Percentiles rank a stretch among this genome's conserved stretches.
These are phyloP conservation scores for Frankliniella intonsa DNA, from an alignment of 2,888 invertebrate species.

Conservation along the genomic window DNA sequence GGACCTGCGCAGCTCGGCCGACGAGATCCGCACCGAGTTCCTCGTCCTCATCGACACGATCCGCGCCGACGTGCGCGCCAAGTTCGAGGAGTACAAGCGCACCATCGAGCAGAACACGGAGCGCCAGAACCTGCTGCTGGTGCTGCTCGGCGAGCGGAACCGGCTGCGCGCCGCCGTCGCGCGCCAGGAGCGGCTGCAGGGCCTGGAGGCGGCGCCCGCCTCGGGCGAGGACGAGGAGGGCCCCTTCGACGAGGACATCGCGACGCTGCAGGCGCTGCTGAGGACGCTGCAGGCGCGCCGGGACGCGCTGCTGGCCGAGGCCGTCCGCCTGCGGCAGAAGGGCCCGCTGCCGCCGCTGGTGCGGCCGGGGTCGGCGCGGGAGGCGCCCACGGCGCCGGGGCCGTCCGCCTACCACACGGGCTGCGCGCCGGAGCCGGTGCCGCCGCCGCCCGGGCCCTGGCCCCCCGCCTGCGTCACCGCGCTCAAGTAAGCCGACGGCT, in stretches of 20 bases:
- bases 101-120: conserved; percentile 12
- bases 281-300: background rate
- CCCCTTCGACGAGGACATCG: background rate
- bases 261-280: background rate
- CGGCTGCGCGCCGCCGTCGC: background rate
- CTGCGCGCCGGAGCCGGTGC: background rate
- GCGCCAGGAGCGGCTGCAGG: background rate
- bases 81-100: conserved; percentile 11
- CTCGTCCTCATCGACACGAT: background rate
- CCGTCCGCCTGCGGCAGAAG: conserved; percentile 9
- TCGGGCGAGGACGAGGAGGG: background rate
- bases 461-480: background rate
- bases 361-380: background rate
- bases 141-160: conserved; percentile 4
- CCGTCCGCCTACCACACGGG: background rate
- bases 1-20: conserved; percentile 17
- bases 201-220: background rate
- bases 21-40: conserved; percentile 14
- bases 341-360: conserved; percentile 18
- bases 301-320: conserved; percentile 5
- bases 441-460: background rate
- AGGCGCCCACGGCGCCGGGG: background rate
- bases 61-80: background rate
- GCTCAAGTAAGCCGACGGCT: background rate
- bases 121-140: conserved; percentile 7